A percentile compares a stretch with the other conserved stretches of the same genome.
phyloP scores from a whole-genome alignment of 2,888 invertebrate genomes.

The Campoplex nolae region DNA sequence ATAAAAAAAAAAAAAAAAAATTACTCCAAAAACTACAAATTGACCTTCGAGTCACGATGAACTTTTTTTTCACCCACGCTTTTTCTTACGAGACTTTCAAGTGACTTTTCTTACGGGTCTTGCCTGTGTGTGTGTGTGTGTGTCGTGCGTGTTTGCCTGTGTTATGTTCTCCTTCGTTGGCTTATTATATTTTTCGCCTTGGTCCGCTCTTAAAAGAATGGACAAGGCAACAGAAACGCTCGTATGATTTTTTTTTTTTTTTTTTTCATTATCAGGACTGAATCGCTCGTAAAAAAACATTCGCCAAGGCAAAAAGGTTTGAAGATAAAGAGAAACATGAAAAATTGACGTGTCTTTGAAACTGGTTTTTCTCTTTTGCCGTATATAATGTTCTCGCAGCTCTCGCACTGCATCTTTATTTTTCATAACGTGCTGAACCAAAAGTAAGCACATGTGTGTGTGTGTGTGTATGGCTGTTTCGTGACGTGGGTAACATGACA shows the following conservation, averaged over 20 bases:
- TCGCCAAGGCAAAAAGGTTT: constrained; percentile 5
- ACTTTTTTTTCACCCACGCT: constrained; percentile 29
- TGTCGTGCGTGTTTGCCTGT: not conserved
- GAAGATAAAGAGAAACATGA: constrained; percentile 25
- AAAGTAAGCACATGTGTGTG: not conserved
- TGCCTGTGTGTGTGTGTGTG: constrained; percentile 2
- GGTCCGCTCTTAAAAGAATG: constrained; percentile 43
- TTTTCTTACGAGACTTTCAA: constrained; percentile 15
- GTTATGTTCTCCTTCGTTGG: constrained; percentile 23
- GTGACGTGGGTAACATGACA: not conserved
- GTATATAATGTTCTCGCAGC: not conserved
- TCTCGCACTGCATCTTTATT: constrained; percentile 23
- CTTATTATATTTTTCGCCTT: constrained; percentile 59
- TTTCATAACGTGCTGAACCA: not conserved
- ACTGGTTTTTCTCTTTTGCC: constrained; percentile 49
- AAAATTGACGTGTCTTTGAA: constrained; percentile 45
- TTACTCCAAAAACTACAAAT: constrained; percentile 25
- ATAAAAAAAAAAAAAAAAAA: not conserved
- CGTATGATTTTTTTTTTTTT: constrained; percentile 15
- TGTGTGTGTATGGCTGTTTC: not conserved
- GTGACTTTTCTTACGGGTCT: constrained; percentile 8
- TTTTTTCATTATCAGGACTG: constrained; percentile 20
- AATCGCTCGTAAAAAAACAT: constrained; percentile 19
- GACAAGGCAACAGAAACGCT: constrained; percentile 33
- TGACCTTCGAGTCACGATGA: not conserved